Percentiles rank a stretch among this genome's conserved stretches.
These are phyloP conservation scores for Oligia strigilis DNA, from an alignment of 2,888 invertebrate species.

Conservation along the genomic window DNA sequence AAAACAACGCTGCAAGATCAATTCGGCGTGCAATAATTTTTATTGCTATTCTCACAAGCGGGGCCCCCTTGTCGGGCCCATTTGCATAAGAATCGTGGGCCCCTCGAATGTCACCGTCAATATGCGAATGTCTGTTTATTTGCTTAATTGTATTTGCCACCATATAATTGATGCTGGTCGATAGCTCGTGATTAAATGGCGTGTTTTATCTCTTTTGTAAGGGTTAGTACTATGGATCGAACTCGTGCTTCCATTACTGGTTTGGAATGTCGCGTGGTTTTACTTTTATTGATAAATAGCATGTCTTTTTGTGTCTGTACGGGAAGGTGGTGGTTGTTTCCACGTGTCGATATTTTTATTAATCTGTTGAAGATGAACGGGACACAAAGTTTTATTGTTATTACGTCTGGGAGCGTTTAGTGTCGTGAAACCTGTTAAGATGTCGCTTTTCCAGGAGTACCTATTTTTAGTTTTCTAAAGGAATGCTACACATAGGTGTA, in stretches of 20 bases:
- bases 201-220: conserved; percentile 49
- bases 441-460: not conserved
- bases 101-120: conserved; percentile 77
- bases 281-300: conserved; percentile 4
- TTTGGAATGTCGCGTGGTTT: conserved; percentile 25
- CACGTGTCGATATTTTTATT: not conserved
- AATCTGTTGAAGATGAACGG: not conserved
- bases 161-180: conserved; percentile 68
- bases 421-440: not conserved
- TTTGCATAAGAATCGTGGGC: conserved; percentile 84
- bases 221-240: conserved; percentile 21
- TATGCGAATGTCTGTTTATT: conserved; percentile 84
- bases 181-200: conserved; percentile 59
- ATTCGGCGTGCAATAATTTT: conserved; percentile 71
- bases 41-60: conserved; percentile 76
- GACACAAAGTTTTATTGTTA: not conserved
- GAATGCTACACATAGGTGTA: not conserved
- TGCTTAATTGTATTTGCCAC: conserved; percentile 85
- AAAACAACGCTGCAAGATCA: conserved; percentile 62
- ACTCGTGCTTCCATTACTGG: conserved; percentile 28
- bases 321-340: not conserved
- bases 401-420: not conserved
- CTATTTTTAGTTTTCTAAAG: not conserved
- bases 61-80: conserved; percentile 74
- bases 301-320: not conserved